Percentiles rank a stretch among this genome's conserved stretches.
These are phyloP conservation scores for Syrphus vitripennis DNA, from an alignment of 2,888 invertebrate genomes.

Conservation along the genomic window DNA sequence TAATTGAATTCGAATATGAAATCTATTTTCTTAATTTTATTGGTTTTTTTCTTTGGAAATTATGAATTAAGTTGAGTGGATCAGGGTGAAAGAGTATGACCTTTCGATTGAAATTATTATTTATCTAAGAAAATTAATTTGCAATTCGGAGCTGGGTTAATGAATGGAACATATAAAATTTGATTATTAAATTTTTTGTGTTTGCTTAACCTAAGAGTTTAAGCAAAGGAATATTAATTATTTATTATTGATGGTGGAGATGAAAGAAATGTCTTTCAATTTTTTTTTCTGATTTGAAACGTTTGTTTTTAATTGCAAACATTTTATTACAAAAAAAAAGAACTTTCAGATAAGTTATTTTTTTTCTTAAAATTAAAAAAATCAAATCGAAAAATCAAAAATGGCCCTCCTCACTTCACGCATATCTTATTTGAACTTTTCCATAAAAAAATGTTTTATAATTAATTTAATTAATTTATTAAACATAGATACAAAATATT, in stretches of 20 bases:
- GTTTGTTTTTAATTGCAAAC: too few species aligned
- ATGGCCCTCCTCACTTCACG: too few species aligned
- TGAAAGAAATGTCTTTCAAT: neutral
- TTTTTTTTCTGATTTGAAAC: neutral
- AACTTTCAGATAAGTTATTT: too few species aligned
- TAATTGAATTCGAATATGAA: slow-evolving; percentile 12
- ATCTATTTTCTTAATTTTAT: slow-evolving; percentile 14
- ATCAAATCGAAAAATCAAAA: too few species aligned
- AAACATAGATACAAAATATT: too few species aligned
- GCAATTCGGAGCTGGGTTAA: neutral
- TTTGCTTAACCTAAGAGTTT: neutral
- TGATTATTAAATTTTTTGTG: neutral
- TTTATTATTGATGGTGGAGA: neutral
- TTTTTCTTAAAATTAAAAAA: too few species aligned
- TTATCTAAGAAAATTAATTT: neutral
- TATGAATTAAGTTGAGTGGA: neutral
- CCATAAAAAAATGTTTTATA: too few species aligned
- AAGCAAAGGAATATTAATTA: too few species aligned
- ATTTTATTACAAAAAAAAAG: too few species aligned
- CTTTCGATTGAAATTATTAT: neutral
- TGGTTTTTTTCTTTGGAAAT: neutral
- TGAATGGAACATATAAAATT: neutral
- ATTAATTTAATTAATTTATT: too few species aligned
- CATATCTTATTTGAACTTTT: too few species aligned
- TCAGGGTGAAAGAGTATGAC: slow-evolving; percentile 9